Evolutionary conservation across 2,888 invertebrate species (phyloP), one percentile per base, ranked within the genome.

Genomic region (Harpagoxenus sublaevis): DNA sequence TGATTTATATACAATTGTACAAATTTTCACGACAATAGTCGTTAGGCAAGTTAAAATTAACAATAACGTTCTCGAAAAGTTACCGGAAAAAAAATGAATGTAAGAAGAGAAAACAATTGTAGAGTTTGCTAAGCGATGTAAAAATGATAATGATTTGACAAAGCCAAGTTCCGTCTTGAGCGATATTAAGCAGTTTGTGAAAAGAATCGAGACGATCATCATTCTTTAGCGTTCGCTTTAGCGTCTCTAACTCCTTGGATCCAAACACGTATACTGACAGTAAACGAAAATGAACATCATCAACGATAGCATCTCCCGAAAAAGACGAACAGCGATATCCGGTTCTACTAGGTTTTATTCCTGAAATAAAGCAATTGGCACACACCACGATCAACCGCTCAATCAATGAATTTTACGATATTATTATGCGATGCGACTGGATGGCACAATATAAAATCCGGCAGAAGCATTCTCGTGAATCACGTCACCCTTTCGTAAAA

Each of bases 221-320:
- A 55, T 57, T 68, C 9, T 42, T n/a, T 68, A 75, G 31, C 39
- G 12, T 28, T 10, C 45, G 48, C 9, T 42, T n/a, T 68, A 75
- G 31, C 39, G 12, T 39, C 15, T 75, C 23, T n/a, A 28, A 66
- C 1, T 78, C 12, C 15, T 55, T 31, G 42, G 6, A 42, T 55
- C 28, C 6, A 68, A 78, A 70, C 10, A 48, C 18, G 3, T 77
- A 18, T 18, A 23, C 5, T 57, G 23, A 73, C 18, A 45, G 9
- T 48, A 60, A 71, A 79, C 23, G 23, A 73, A 71, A 73, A 73
- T 79, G 60, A 73, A 62, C 75, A 81, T 81, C 39, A 73, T 73
- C 31, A 71, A 70, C 18, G 10, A 55, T 57, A 68, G 8, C 35
- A 57, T 60, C 18, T 18, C 12, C 15, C 8, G 2, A 57, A 45